These are phyloP conservation scores for Halocaridina rubra DNA, from an alignment of 2,888 invertebrate species.

Conservation along the genomic window DNA sequence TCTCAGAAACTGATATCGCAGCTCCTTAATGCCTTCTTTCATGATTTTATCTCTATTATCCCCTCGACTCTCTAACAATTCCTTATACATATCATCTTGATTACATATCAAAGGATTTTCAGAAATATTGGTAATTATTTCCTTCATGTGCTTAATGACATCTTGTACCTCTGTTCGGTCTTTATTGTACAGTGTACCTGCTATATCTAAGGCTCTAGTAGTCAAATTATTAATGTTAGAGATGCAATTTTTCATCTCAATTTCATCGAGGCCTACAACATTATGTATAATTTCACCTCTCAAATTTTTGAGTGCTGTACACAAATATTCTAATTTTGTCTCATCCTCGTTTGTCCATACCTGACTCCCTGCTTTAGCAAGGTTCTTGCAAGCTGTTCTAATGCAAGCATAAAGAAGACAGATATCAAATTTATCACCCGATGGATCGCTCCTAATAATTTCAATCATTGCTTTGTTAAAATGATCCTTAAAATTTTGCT, in stretches of 20 bases:
- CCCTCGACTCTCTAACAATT: too few relatives aligned
- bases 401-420: conserved; percentile 21
- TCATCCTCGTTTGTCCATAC: neutral
- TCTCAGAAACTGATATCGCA: too few relatives aligned
- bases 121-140: too few relatives aligned
- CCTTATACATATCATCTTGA: too few relatives aligned
- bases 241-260: neutral
- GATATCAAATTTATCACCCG: conserved; percentile 13
- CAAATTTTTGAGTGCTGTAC: neutral
- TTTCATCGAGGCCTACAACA: too few relatives aligned
- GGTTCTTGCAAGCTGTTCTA: neutral
- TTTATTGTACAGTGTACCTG: neutral
- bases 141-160: neutral
- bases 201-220: neutral
- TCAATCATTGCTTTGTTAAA: neutral
- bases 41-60: too few relatives aligned
- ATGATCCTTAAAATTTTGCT: neutral
- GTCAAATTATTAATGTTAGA: neutral
- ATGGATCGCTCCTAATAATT: neutral
- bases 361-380: neutral
- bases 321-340: conserved; percentile 2
- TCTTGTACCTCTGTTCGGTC: neutral
- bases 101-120: too few relatives aligned
- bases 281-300: conserved; percentile 7
- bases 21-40: neutral